Percentiles rank a stretch among this genome's conserved stretches.
These are phyloP conservation scores for Pseudolaguvia tuberculata DNA, from an alignment of 2,113 vertebrate genomes.

Conservation along the genomic window DNA sequence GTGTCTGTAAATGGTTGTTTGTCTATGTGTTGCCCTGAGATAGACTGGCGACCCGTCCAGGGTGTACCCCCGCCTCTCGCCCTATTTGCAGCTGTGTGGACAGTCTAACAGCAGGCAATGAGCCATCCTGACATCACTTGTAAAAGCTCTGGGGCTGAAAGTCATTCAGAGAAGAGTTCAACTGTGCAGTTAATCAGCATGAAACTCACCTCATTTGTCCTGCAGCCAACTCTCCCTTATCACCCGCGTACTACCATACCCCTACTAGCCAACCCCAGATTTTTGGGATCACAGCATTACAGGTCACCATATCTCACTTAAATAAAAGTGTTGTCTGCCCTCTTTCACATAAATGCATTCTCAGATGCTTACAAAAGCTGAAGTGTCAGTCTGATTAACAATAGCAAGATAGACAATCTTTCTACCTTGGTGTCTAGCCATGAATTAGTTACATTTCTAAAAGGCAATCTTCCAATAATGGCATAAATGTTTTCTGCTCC, in stretches of 20 bases:
- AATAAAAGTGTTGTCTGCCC: not conserved
- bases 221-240: not conserved
- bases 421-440: not conserved
- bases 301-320: not conserved
- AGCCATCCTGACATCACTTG: not conserved
- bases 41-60: too few relatives aligned
- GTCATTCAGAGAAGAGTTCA: not conserved
- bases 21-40: too few relatives aligned
- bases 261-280: not conserved
- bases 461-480: not conserved
- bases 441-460: not conserved
- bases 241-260: not conserved
- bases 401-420: not conserved
- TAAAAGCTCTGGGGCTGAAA: not conserved
- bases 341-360: not conserved
- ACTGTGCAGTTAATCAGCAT: conserved; percentile 6
- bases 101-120: not conserved
- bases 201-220: not conserved
- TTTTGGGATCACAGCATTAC: not conserved
- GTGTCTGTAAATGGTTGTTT: too few relatives aligned
- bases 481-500: not conserved
- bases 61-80: too few relatives aligned
- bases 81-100: not conserved
- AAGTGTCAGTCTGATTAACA: not conserved
- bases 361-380: not conserved